phyloP scores from a whole-genome alignment of 2,797 vertebrate genomes.

The Rachycentron canadum region DNA sequence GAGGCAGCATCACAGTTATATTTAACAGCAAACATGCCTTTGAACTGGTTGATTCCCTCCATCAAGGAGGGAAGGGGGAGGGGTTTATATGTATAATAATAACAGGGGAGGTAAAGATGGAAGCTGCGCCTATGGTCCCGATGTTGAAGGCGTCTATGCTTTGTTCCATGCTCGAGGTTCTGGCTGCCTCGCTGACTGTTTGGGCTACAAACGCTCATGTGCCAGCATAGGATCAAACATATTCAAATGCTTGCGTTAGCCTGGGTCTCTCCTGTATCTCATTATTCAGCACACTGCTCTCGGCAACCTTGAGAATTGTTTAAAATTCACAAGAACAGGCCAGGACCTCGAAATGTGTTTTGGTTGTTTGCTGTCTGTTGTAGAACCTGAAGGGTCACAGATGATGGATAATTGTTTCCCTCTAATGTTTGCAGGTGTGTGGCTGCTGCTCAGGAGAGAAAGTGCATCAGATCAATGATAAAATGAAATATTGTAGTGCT shows the following conservation, averaged over 20 bases:
- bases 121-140: constrained; percentile 5
- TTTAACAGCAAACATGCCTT: constrained; percentile 46
- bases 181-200: constrained; percentile 27
- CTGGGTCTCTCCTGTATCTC: constrained; percentile 58
- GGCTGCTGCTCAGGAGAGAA: neutral
- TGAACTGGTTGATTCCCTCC: constrained; percentile 44
- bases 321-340: constrained; percentile 51
- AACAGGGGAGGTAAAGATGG: constrained; percentile 11
- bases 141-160: constrained; percentile 20
- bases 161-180: constrained; percentile 51
- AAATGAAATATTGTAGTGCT: constrained; percentile 3
- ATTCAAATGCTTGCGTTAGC: constrained; percentile 65
- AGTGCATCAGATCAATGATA: neutral
- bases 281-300: constrained; percentile 49
- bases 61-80: constrained; percentile 3
- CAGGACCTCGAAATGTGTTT: constrained; percentile 21
- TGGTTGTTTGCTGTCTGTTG: constrained; percentile 15
- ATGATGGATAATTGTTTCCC: constrained; percentile 16
- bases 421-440: constrained; percentile 12
- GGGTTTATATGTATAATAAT: constrained; percentile 37
- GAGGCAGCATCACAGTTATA: constrained; percentile 28
- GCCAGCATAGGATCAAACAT: constrained; percentile 65
- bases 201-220: constrained; percentile 46
- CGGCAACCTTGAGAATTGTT: constrained; percentile 62
- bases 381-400: constrained; percentile 42